These are phyloP conservation scores for Tetranychus urticae DNA, from an alignment of 1,140 invertebrate species.

Conservation along the genomic window DNA sequence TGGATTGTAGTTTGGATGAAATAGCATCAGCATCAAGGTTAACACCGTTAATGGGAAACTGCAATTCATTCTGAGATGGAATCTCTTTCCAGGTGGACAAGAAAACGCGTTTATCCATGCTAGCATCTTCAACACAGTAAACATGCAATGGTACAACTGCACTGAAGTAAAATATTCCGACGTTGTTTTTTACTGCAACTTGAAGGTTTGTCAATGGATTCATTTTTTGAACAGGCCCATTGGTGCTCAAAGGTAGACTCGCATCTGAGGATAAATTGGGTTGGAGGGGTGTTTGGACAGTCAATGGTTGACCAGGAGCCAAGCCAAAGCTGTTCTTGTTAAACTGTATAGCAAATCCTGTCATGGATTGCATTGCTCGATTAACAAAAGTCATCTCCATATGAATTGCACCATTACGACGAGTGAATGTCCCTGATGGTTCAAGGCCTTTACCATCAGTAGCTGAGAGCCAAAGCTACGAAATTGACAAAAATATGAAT, in stretches of 20 bases:
- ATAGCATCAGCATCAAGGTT: constrained; percentile 48
- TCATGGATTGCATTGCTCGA: constrained; percentile 94
- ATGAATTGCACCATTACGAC: constrained; percentile 56
- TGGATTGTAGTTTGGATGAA: constrained; percentile 78
- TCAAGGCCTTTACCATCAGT: constrained; percentile 94
- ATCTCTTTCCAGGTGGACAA: constrained; percentile 98
- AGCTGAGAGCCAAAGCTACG: constrained; percentile 62
- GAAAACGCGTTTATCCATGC: constrained; percentile 92
- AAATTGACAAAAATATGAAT: constrained; percentile 1
- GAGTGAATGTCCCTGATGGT: constrained; percentile 77
- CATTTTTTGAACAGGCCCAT: constrained; percentile 86
- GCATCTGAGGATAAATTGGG: constrained; percentile 61
- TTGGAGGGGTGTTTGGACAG: constrained; percentile 47
- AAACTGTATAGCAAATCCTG: constrained; percentile 84
- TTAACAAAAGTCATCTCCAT: constrained; percentile 96
- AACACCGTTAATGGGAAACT: constrained; percentile 45
- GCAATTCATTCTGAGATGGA: constrained; percentile 88
- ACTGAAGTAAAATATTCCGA: constrained; percentile 95
- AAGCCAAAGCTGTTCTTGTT: constrained; percentile 98
- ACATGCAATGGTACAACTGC: constrained; percentile 76
- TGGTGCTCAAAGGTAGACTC: constrained; percentile 46
- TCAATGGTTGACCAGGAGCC: constrained; percentile 50
- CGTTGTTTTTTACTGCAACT: constrained; percentile 95
- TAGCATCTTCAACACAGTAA: constrained; percentile 83
- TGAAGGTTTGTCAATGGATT: constrained; percentile 88